These are phyloP conservation scores for Lymantria dispar DNA, from an alignment of 2,888 invertebrate species.

Conservation along the genomic window DNA sequence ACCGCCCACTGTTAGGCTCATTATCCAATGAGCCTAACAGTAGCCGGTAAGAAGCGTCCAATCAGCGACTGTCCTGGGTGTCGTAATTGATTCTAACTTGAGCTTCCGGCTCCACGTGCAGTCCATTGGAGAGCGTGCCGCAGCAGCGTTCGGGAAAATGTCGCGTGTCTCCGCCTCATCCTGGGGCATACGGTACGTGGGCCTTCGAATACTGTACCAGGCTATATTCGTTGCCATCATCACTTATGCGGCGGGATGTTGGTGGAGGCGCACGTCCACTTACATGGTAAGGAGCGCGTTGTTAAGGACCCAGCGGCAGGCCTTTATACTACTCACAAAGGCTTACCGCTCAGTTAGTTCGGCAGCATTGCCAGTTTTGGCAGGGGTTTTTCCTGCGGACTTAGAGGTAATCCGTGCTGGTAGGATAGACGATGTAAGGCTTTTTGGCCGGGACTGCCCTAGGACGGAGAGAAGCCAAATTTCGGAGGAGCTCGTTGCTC, in stretches of 20 bases:
- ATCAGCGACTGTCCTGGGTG: constrained; percentile 8
- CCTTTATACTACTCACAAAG: constrained; percentile 10
- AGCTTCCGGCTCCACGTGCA: constrained; percentile 12
- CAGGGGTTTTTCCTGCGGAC: constrained; percentile 17
- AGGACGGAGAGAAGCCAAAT: not conserved
- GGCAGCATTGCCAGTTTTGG: constrained; percentile 10
- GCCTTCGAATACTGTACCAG: not conserved
- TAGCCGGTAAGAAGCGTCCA: constrained; percentile 4
- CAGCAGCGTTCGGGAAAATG: constrained; percentile 27
- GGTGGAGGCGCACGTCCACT: not conserved
- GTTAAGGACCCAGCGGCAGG: constrained; percentile 4
- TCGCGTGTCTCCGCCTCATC: constrained; percentile 29
- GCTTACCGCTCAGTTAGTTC: constrained; percentile 10
- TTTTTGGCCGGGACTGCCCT: not conserved
- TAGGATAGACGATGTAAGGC: not conserved
- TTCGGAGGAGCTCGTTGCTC: not conserved
- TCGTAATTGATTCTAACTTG: constrained; percentile 17
- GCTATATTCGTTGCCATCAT: constrained; percentile 1
- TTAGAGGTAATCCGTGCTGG: constrained; percentile 16
- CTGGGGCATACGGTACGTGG: constrained; percentile 20
- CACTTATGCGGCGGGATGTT: constrained; percentile 17
- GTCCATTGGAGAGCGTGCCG: constrained; percentile 15
- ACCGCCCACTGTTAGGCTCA: constrained; percentile 3
- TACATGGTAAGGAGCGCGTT: not conserved
- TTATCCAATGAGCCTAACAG: too few relatives aligned